These are phyloP conservation scores for Promerops cafer DNA, from an alignment of 2,113 vertebrate species.

Conservation along the genomic window DNA sequence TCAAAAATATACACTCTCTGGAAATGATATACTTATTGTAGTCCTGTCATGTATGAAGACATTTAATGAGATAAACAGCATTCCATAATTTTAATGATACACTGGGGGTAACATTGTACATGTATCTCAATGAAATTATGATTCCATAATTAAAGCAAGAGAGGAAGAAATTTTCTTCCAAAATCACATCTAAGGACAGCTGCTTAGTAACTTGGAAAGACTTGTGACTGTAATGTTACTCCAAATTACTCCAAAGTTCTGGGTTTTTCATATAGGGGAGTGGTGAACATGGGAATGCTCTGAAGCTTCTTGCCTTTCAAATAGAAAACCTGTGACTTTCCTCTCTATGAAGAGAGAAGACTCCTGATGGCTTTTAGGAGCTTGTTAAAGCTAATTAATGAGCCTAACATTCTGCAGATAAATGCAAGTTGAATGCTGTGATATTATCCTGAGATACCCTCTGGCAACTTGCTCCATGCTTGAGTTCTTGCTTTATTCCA, in stretches of 20 bases:
- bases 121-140: neutral
- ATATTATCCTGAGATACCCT: neutral
- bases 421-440: neutral
- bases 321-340: neutral
- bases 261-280: rapidly evolving
- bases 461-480: neutral
- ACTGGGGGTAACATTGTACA: neutral
- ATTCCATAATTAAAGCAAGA: neutral
- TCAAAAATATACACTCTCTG: neutral
- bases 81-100: neutral
- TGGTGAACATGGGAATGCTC: neutral
- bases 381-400: neutral
- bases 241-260: neutral
- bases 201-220: neutral
- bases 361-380: neutral
- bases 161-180: neutral
- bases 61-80: neutral
- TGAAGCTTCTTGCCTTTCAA: neutral
- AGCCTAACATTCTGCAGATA: neutral
- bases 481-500: neutral
- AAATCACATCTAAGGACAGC: neutral
- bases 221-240: neutral
- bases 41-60: neutral
- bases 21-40: neutral
- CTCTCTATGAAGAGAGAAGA: neutral